A percentile compares a stretch with the other conserved stretches of the same genome.
phyloP scores from a whole-genome alignment of 2,113 vertebrate species.

The Fukomys damarensis region DNA sequence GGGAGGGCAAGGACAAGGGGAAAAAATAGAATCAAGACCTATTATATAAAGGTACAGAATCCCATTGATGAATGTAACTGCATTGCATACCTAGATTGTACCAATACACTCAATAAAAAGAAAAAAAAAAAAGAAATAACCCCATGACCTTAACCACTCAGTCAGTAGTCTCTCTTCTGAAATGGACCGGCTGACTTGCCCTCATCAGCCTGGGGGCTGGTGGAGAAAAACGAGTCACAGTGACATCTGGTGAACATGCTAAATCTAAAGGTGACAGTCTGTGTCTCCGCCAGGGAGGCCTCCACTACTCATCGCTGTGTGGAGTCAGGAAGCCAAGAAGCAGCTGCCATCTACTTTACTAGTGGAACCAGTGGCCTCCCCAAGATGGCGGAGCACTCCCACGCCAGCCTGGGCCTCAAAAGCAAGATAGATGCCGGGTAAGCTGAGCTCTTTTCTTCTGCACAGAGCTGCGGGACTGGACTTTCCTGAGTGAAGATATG shows the following conservation, averaged over 20 bases:
- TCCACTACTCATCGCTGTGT: slow-evolving; percentile 73
- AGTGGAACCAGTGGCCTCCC: slow-evolving; percentile 88
- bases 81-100: no score
- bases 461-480: neutral
- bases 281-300: slow-evolving; percentile 54
- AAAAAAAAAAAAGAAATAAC: no score
- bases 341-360: slow-evolving; percentile 88
- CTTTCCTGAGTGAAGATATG: neutral
- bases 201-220: neutral
- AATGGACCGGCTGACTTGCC: neutral
- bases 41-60: no score
- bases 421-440: slow-evolving; percentile 59
- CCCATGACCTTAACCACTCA: neutral
- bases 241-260: neutral
- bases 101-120: no score
- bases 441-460: neutral
- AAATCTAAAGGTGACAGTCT: neutral
- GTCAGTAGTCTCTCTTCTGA: neutral
- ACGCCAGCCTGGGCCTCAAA: slow-evolving; percentile 84
- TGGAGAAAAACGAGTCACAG: neutral
- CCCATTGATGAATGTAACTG: no score
- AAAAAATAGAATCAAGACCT: no score
- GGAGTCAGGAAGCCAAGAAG: slow-evolving; percentile 83
- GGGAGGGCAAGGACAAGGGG: no score
- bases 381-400: slow-evolving; percentile 88